These are phyloP conservation scores for Drosophila melanocephala DNA, from an alignment of 2,888 invertebrate genomes.

Conservation along the genomic window DNA sequence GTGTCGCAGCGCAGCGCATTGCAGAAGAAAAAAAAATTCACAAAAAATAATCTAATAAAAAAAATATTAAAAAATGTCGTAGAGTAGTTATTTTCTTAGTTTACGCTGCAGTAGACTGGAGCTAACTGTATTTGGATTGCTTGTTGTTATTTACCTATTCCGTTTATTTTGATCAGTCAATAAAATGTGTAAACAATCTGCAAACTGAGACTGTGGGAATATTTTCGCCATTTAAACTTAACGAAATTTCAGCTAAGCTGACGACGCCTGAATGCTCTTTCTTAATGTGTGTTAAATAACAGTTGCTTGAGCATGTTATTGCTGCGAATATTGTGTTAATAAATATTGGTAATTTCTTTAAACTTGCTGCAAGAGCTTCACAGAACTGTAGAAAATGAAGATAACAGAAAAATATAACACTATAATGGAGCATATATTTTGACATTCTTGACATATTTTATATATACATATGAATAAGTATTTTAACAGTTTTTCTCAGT, in stretches of 20 bases:
- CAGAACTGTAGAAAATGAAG: not conserved
- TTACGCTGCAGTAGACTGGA: not conserved
- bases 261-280: constrained; percentile 11
- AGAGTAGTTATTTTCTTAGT: not conserved
- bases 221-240: constrained; percentile 15
- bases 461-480: no score
- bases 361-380: not conserved
- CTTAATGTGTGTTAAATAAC: not conserved
- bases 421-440: no score
- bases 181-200: constrained; percentile 21
- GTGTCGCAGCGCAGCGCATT: constrained; percentile 22
- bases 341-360: not conserved
- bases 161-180: constrained; percentile 11
- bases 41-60: not conserved
- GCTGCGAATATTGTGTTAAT: not conserved
- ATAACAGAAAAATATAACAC: not conserved
- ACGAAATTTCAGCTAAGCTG: not conserved
- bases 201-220: constrained; percentile 25
- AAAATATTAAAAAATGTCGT: not conserved
- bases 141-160: not conserved
- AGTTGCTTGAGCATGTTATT: no score
- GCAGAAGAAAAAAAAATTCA: constrained; percentile 4
- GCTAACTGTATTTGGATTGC: not conserved
- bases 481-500: not conserved
- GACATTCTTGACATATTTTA: no score